phyloP scores from a whole-genome alignment of 2,113 vertebrate species.

The Tetraodon nigroviridis region DNA sequence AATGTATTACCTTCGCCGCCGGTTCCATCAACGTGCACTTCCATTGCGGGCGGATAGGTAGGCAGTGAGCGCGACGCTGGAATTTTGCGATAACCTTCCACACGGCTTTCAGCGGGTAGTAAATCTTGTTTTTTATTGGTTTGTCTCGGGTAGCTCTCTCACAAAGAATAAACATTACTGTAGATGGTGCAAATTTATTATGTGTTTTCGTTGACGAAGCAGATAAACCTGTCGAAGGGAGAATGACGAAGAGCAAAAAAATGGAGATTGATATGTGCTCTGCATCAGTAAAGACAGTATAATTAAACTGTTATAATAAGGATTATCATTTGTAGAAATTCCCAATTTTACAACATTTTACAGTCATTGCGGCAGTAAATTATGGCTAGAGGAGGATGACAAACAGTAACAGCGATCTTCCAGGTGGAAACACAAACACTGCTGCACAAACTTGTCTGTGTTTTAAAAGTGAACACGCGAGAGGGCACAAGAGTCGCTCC shows the following conservation, averaged over 20 bases:
- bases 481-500: not conserved
- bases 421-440: too few species aligned
- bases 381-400: too few species aligned
- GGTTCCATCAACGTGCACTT: constrained; percentile 15
- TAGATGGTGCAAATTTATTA: constrained; percentile 62
- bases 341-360: not conserved
- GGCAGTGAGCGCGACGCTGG: constrained; percentile 43
- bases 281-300: constrained; percentile 38
- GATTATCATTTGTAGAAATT: not conserved
- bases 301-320: constrained; percentile 49
- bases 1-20: constrained; percentile 51
- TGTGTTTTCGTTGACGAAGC: constrained; percentile 27
- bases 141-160: constrained; percentile 42
- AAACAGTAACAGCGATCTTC: too few species aligned
- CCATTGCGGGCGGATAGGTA: constrained; percentile 21
- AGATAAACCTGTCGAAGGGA: constrained; percentile 56
- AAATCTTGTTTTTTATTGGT: constrained; percentile 59
- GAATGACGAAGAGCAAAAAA: constrained; percentile 37
- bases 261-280: constrained; percentile 39
- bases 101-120: constrained; percentile 46
- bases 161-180: constrained; percentile 62
- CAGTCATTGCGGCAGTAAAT: not conserved
- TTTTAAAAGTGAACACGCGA: too few species aligned
- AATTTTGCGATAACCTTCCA: constrained; percentile 56
- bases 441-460: too few species aligned